Conservation (phyloP, 2,888 invertebrate genomes). For the Subacronicta megacephala region DNA sequence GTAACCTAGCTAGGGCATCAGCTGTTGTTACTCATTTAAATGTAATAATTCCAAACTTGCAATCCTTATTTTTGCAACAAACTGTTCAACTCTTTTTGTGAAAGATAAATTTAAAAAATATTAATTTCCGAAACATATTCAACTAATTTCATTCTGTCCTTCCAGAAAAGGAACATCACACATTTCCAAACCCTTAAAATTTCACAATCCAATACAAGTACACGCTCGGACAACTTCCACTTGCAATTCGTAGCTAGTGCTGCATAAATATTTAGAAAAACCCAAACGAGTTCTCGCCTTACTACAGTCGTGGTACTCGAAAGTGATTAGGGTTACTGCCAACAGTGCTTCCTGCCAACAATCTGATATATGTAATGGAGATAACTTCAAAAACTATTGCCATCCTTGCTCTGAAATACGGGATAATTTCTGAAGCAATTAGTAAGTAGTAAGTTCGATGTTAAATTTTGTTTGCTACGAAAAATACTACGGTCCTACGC, state of each 20-base stretch:
- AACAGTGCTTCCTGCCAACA: slow-evolving; percentile 49
- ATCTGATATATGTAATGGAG: slow-evolving; percentile 50
- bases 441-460: slow-evolving; percentile 40
- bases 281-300: slow-evolving; percentile 28
- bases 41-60: no score
- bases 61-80: no score
- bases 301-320: slow-evolving; percentile 37
- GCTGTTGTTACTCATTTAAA: no score
- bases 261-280: slow-evolving; percentile 64
- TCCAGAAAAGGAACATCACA: no score
- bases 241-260: slow-evolving; percentile 40
- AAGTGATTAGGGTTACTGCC: slow-evolving; percentile 57
- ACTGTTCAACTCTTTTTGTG: no score
- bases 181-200: slow-evolving; percentile 32
- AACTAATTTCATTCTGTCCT: no score
- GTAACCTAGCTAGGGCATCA: no score
- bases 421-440: slow-evolving; percentile 53
- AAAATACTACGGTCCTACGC: slow-evolving; percentile 34
- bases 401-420: slow-evolving; percentile 42
- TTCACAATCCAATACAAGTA: slow-evolving; percentile 47
- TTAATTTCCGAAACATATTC: no score
- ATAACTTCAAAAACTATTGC: slow-evolving; percentile 50
- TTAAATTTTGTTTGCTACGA: slow-evolving; percentile 45
- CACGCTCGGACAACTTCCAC: slow-evolving; percentile 43
- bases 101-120: no score